These are phyloP conservation scores for Ptychobarbus kaznakovi DNA, from an alignment of 2,797 vertebrate genomes.

Conservation along the genomic window DNA sequence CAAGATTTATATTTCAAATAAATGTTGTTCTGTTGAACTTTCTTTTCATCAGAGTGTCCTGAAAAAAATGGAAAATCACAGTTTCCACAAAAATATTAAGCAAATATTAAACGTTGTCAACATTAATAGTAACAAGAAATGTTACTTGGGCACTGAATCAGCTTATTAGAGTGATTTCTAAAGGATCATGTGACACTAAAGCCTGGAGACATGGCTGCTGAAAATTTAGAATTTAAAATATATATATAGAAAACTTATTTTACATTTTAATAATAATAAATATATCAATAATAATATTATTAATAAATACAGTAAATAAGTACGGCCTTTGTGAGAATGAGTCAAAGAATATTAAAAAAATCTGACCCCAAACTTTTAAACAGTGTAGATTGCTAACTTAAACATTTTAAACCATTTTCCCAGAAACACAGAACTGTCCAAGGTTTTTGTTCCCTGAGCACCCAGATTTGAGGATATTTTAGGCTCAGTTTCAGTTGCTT, in stretches of 20 bases:
- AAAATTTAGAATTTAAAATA: background rate
- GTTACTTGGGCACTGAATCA: background rate
- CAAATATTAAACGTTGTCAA: background rate
- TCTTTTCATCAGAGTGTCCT: no score
- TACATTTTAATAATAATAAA: background rate
- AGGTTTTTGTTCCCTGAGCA: background rate
- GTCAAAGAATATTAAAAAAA: background rate
- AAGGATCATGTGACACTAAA: background rate
- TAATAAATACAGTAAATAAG: background rate
- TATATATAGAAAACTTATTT: no score
- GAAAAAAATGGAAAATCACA: no score
- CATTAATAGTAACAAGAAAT: background rate
- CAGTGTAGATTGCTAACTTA: background rate
- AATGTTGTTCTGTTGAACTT: no score
- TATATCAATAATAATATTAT: background rate
- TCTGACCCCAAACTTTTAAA: background rate
- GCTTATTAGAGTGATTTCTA: background rate
- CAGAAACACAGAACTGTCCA: background rate
- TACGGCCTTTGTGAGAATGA: background rate
- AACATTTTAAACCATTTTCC: background rate
- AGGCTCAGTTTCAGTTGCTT: background rate
- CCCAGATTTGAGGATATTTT: conserved; percentile 4
- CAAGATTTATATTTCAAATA: background rate
- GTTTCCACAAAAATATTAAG: background rate
- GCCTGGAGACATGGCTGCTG: background rate